phyloP scores from a whole-genome alignment of 2,113 vertebrate genomes.

The Leucosticte australis region DNA sequence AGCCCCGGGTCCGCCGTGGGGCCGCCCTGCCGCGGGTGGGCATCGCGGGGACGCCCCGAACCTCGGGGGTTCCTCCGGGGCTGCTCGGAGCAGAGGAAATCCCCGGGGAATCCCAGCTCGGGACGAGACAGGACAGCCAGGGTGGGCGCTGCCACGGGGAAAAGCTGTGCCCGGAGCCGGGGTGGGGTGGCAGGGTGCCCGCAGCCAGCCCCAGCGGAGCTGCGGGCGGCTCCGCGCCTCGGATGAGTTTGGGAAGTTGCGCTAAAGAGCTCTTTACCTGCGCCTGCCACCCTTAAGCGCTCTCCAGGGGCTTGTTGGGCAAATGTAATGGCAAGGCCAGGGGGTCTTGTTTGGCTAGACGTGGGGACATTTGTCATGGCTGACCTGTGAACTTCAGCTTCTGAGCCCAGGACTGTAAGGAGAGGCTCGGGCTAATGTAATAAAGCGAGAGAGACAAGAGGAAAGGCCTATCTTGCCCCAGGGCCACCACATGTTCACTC shows the following conservation, averaged over 20 bases:
- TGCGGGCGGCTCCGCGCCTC: neutral
- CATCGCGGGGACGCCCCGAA: neutral
- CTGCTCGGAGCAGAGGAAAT: neutral
- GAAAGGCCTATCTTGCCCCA: conserved; percentile 75
- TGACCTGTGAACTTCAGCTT: conserved; percentile 78
- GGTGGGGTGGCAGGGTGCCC: neutral
- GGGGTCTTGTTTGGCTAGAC: conserved; percentile 77
- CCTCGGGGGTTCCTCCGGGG: too few relatives aligned
- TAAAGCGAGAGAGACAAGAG: conserved; percentile 76
- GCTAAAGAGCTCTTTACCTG: conserved; percentile 71
- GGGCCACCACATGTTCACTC: conserved; percentile 76
- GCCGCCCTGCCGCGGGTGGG: neutral
- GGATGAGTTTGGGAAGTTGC: conserved; percentile 11
- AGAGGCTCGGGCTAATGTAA: conserved; percentile 75
- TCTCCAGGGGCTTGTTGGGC: conserved; percentile 76
- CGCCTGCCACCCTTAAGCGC: conserved; percentile 67
- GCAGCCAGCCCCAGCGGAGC: neutral
- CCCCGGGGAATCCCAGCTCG: neutral
- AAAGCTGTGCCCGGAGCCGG: neutral
- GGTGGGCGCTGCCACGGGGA: neutral
- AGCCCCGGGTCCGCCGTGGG: neutral
- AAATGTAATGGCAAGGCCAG: conserved; percentile 73
- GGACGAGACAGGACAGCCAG: neutral
- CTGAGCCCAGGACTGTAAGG: conserved; percentile 71
- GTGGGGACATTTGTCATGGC: conserved; percentile 80